These are phyloP conservation scores for Diachrysia chrysitis DNA, from an alignment of 2,888 invertebrate genomes.

Conservation along the genomic window DNA sequence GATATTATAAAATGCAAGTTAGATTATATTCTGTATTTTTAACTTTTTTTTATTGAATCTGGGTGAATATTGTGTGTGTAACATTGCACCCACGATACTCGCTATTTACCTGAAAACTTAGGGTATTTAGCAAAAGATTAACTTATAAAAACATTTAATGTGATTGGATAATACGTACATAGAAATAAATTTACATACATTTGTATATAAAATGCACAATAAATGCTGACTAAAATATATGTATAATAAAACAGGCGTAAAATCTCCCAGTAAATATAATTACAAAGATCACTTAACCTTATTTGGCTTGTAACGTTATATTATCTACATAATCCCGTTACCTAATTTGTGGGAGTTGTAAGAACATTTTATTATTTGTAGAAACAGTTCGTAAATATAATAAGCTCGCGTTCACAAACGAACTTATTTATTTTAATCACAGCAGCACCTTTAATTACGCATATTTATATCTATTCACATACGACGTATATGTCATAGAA, in stretches of 20 bases:
- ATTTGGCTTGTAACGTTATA: conserved; percentile 25
- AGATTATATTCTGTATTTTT: background rate
- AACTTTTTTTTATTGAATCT: background rate
- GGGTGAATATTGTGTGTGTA: background rate
- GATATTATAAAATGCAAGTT: conserved; percentile 4
- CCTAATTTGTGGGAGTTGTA: conserved; percentile 37
- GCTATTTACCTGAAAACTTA: no score
- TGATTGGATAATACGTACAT: background rate
- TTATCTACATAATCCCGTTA: conserved; percentile 37
- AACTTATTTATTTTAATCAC: background rate
- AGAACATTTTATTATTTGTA: conserved; percentile 20
- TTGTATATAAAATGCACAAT: no score
- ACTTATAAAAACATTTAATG: background rate
- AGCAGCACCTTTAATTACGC: no score
- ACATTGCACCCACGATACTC: background rate
- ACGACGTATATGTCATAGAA: no score
- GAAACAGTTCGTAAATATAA: background rate
- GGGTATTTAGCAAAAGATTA: no score
- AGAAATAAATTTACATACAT: background rate
- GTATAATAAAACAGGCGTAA: background rate
- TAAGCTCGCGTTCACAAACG: background rate
- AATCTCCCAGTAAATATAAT: conserved; percentile 29
- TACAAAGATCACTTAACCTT: conserved; percentile 23
- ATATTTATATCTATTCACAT: no score
- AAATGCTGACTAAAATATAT: no score